Base-by-base conservation (phyloP, 2,797 vertebrate species). In the Sebastes diaconus region DNA sequence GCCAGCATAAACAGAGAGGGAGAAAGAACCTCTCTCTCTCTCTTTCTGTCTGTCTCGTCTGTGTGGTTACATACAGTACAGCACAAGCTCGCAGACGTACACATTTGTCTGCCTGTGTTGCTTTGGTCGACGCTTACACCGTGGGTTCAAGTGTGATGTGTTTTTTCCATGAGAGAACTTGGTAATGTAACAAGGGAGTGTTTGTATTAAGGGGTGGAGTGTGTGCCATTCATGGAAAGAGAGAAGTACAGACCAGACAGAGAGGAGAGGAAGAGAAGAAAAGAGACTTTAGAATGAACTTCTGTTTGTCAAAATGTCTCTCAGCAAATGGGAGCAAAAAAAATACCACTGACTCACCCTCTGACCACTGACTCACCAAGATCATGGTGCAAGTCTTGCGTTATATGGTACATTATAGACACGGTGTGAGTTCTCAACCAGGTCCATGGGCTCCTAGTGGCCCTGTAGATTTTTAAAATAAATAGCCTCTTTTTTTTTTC, bases 151-250 rank as follows among this genome's bases (percentile, higher is more conserved):
- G 77, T 6, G 57, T 90, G 85, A 93, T 68, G 77, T 36, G 22
- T 42, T 88, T 86, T 91, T 93, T 94, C 88, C 91, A 87, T 91
- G 77, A 77, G 69, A 74, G 69, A 79, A 60, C 34, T 60, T 61
- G 39, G 75, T 80, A 65, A 67, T 79, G 78, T 83, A 93, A 94
- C 92, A 94, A 91, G 87, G 87, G 76, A 75, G 84, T 83, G 89
- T 80, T 93, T 94, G 91, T 94, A 84, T 86, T 20, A 83, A 76
- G 46, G 72, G 79, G 79, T 54, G 79, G 70, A 57, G 76, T 58
- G 46, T 66, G 42, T 73, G 79, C 58, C 36, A 63, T 34, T 71
- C 24, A 72, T 80, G 73, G 80, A 89, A 83, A 87, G 16, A 80
- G 52, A 65, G 81, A 76, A 84, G 65, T 64, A 63, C 18, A 39